Evolutionary conservation across 53 echinoderm and acorn worm species (phyloP), one percentile per base, ranked within the genome.

Genomic region (Temnopleurus reevesii): DNA sequence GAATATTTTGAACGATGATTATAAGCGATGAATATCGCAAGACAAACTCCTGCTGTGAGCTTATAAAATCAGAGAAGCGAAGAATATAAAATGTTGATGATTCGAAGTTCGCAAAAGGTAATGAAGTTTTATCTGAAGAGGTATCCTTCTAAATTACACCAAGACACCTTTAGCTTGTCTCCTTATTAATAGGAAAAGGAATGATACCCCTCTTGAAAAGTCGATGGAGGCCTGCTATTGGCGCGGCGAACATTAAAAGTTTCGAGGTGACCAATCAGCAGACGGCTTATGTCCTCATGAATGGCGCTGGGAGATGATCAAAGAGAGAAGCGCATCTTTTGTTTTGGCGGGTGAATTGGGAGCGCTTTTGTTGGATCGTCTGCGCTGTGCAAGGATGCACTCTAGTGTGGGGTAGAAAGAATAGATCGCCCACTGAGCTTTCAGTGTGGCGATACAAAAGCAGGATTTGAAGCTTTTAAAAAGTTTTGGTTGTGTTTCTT

Each of bases 331-430:
- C 59, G 85, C 36, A 36, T 58, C 46, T 60, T 34, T 85, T 85
- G 85, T 85, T 85, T 85, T 85, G 85, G 85, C 85, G 85, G 60
- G 8, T 59, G 26, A 60, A 49, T 60, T 85, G 59, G 26, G 59
- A 27, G 85, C 46, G 15, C 46, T 59, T 59, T 85, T 59, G 83
- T 83, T 60, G 59, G 4, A 59, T 60, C 46, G 85, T 85, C 85
- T 85, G 61, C 85, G 5, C 60, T 25, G 18, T 44, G 26, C 12
- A 45, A 85, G 33, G 85, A 85, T 9, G n/a, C 43, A 43, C 85
- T 59, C 45, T 59, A 44, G 59, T 44, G 59, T 31, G 59, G 41
- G 27, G 12, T 45, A 59, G 44, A 60, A 8, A 60, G 35, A 46
- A 41, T 36, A 45, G 85, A 33, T 59, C 85, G 41, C 85, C 85